Evolutionary conservation across 2,888 invertebrate species (phyloP), one percentile per base, ranked within the genome.

Genomic region (Syrista parreyssii): DNA sequence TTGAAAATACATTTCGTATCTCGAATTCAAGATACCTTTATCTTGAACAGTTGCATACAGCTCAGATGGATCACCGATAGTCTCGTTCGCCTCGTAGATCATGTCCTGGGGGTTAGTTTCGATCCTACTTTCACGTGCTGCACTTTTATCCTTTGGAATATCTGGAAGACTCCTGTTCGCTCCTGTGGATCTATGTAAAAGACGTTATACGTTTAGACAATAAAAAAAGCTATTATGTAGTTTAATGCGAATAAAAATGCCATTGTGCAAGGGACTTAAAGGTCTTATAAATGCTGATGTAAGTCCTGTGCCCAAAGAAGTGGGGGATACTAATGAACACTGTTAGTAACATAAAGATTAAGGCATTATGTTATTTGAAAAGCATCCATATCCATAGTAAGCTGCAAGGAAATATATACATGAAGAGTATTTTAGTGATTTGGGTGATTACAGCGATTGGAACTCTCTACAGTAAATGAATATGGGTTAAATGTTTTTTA

Each of bases 141-240:
- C 93, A 85, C 95, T 94, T 68, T 95, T 92, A 81, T 92, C 95
- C 36, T 95, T 94, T 12, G 97, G 96, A 87, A 97, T 96, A 90
- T 97, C 97, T 35, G 97, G 97, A 82, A 97, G 93, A 92, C 97
- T 97, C 86, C 97, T 93, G 88, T 96, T 95, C 82, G 95, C 93
- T 74, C 91, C 92, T 35, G 93, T 86, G 9, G 80, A 73, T 81
- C 92, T 92, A 73, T n/a, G 81, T 40, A 80, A 33, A 81, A 74
- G 76, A 68, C 76, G 75, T 35, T 34, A 75, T 55, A 55, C 23
- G 9, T 23, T 55, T 55, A 55, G 55, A 55, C 55, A 9, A 55
- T 23, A 55, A 6, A 55, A 9, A 9, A 55, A 23, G 9, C 23
- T 55, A 9, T 55, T 23, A 55, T 55, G 55, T 23, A 55, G 23